phyloP scores from a whole-genome alignment of 2,797 vertebrate species.

The Loris lydekkerianus region DNA sequence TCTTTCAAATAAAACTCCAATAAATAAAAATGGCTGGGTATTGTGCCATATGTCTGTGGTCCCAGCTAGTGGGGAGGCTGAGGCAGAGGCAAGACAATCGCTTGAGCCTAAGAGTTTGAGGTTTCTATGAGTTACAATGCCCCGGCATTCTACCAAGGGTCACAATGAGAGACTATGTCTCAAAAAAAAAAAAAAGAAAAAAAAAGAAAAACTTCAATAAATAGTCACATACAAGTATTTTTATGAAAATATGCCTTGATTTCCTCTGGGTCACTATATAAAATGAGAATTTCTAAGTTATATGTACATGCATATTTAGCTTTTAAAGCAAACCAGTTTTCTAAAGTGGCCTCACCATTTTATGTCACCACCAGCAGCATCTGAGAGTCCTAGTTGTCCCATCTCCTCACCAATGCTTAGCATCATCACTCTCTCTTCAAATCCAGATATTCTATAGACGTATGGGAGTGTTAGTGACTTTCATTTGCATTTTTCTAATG shows the following conservation, averaged over 20 bases:
- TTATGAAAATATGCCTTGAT: not conserved
- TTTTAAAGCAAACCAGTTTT: not conserved
- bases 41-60: no score
- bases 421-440: not conserved
- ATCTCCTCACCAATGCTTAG: not conserved
- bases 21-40: no score
- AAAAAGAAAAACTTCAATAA: not conserved
- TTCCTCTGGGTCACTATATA: not conserved
- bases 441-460: not conserved
- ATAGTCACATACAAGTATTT: not conserved
- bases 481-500: not conserved
- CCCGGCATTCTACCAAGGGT: no score
- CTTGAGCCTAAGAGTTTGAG: no score
- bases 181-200: no score
- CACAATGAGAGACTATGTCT: no score
- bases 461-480: not conserved
- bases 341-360: not conserved
- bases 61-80: no score
- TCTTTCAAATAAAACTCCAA: not conserved
- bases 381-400: no score
- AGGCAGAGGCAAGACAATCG: no score
- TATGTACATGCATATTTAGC: not conserved
- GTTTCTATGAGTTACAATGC: no score
- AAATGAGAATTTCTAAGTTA: not conserved
- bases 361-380: not conserved